Base-by-base conservation (phyloP, 1,140 invertebrate genomes). In the Holcopasites calliopsidis region DNA sequence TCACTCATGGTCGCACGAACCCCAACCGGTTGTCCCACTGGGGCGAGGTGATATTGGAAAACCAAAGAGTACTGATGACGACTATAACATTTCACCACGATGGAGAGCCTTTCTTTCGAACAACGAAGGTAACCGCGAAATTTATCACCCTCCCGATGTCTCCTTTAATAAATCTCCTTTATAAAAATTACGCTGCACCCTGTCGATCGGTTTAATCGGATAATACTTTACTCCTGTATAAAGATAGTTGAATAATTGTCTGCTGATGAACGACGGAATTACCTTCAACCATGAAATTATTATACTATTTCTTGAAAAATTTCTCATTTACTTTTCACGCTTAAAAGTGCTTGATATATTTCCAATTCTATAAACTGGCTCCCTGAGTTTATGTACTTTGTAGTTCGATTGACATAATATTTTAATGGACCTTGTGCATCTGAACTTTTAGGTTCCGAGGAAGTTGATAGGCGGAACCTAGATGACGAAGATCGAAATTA, bases 11-110 rank as follows among this genome's bases (percentile, higher is more conserved):
- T 74, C 49, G 64, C 0, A 3, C 11, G 60, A 72, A 35, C 75
- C 69, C 6, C 75, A 6, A 8, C 52, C 77, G 21, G 82, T 79
- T 42, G 52, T 73, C 23, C 82, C 82, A 11, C 35, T 80, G 8
- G 70, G 35, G 44, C 81, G 81, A 77, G 80, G 82, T 69, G 82
- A 84, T 76, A 83, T 80, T 2, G 79, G 75, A 33, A 54, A 58
- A 42, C 79, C 79, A 50, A 85, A 70, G 26, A 42, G 26, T 47
- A 73, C 61, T 1, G 81, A 85, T 21, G 80, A 86, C 11, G 61
- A 77, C n/a, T 75, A 79, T 40, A 62, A 47, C n/a, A 28, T 26
- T 71, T 40, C 77, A n/a, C n/a, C 47, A 35, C 66, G 33, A 61
- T 82, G 69, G 69, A 82, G 11, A 52, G 3, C 23, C 18, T 70